phyloP scores from a whole-genome alignment of 2,888 invertebrate species.

The Drosophila kokeensis region DNA sequence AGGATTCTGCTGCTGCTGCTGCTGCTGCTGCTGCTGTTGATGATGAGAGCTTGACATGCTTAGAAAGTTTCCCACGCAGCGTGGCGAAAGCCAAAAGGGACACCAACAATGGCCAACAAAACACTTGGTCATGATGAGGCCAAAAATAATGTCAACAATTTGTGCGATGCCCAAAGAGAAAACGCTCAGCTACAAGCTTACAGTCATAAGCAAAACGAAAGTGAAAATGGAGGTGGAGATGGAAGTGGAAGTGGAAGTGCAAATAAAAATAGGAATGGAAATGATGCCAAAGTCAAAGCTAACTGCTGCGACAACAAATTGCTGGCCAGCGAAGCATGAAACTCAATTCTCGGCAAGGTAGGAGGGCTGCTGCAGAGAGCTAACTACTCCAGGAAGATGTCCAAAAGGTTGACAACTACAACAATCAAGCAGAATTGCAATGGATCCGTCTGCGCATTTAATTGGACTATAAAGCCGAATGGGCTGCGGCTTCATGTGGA shows the following conservation, averaged over 20 bases:
- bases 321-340: conserved; percentile 67
- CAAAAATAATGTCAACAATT: conserved; percentile 65
- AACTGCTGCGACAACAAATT: conserved; percentile 78
- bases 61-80: conserved; percentile 64
- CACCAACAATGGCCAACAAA: conserved; percentile 16
- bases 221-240: conserved; percentile 17
- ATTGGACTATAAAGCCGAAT: conserved; percentile 69
- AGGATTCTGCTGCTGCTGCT: too few relatives aligned
- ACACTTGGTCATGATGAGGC: conserved; percentile 56
- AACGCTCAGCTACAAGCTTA: conserved; percentile 51
- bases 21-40: not conserved
- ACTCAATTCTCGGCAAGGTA: conserved; percentile 68
- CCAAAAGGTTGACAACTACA: conserved; percentile 18
- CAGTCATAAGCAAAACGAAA: conserved; percentile 35
- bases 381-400: conserved; percentile 20
- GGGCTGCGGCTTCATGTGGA: conserved; percentile 35
- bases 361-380: conserved; percentile 13
- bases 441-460: conserved; percentile 49
- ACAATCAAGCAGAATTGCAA: conserved; percentile 31
- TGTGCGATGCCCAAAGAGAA: conserved; percentile 7
- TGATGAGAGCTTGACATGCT: conserved; percentile 61
- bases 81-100: conserved; percentile 13
- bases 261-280: conserved; percentile 12
- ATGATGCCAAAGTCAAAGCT: conserved; percentile 50
- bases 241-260: not conserved